Conservation (phyloP, 2,888 invertebrate genomes). For the Coelopa pilipes region DNA sequence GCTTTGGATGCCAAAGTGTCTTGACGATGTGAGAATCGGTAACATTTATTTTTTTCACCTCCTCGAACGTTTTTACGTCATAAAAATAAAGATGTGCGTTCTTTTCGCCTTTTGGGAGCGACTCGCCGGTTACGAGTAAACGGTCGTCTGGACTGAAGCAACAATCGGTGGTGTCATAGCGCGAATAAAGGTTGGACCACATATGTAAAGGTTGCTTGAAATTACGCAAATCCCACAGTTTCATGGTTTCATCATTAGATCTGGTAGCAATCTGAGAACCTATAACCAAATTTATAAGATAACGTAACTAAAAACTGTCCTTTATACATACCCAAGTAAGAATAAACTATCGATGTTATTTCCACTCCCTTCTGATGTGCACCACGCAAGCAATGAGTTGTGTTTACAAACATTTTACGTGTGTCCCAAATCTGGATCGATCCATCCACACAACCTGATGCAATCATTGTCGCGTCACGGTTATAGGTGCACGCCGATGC, state of each 20-base stretch:
- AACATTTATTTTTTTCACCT: constrained; percentile 80
- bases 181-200: constrained; percentile 78
- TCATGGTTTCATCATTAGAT: constrained; percentile 92
- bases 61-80: constrained; percentile 79
- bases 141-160: constrained; percentile 89
- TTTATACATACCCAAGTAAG: constrained; percentile 81
- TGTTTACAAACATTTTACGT: constrained; percentile 89
- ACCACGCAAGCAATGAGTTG: constrained; percentile 78
- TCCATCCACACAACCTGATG: constrained; percentile 93
- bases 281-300: constrained; percentile 15
- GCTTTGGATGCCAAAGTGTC: constrained; percentile 93
- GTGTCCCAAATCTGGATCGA: constrained; percentile 93
- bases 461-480: constrained; percentile 86
- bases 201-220: constrained; percentile 82
- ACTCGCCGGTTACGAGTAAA: constrained; percentile 88
- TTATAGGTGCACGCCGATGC: constrained; percentile 88
- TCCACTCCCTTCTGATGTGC: constrained; percentile 85
- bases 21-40: constrained; percentile 87
- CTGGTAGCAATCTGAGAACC: constrained; percentile 75
- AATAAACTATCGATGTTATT: constrained; percentile 86
- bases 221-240: constrained; percentile 91
- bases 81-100: constrained; percentile 82
- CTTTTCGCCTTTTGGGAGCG: constrained; percentile 75
- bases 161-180: constrained; percentile 85
- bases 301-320: no score